These are phyloP conservation scores for Rhaphigaster nebulosa DNA, from an alignment of 2,888 invertebrate genomes.

Conservation along the genomic window DNA sequence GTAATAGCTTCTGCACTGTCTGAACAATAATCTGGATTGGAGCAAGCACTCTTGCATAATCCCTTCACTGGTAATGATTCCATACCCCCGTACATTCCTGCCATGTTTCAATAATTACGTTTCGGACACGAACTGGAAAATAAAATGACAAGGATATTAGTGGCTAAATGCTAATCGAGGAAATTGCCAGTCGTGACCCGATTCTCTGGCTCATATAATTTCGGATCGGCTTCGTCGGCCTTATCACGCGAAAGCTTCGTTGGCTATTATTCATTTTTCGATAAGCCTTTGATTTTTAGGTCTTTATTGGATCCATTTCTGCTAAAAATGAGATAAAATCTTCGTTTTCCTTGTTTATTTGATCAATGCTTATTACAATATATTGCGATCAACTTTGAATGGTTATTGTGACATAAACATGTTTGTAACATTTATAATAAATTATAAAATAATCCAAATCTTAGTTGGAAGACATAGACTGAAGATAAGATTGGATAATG, in stretches of 20 bases:
- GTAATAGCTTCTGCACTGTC: neutral
- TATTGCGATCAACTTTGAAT: no score
- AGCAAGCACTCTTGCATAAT: neutral
- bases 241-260: neutral
- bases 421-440: no score
- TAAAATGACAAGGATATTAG: conserved; percentile 21
- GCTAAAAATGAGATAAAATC: neutral
- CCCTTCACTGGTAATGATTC: neutral
- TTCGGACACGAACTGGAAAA: conserved; percentile 25
- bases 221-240: neutral
- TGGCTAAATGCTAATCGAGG: conserved; percentile 1
- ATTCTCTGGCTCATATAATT: neutral
- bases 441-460: no score
- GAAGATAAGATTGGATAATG: no score
- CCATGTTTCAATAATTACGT: conserved; percentile 22
- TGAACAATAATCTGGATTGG: neutral
- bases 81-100: neutral
- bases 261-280: conserved; percentile 37
- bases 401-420: no score
- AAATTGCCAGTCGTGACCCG: conserved; percentile 42
- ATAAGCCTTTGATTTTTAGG: conserved; percentile 14
- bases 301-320: neutral
- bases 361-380: no score
- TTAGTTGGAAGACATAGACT: no score
- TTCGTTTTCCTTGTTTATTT: neutral